Base-by-base conservation (phyloP, 2,113 vertebrate genomes). In the Plotosus lineatus region DNA sequence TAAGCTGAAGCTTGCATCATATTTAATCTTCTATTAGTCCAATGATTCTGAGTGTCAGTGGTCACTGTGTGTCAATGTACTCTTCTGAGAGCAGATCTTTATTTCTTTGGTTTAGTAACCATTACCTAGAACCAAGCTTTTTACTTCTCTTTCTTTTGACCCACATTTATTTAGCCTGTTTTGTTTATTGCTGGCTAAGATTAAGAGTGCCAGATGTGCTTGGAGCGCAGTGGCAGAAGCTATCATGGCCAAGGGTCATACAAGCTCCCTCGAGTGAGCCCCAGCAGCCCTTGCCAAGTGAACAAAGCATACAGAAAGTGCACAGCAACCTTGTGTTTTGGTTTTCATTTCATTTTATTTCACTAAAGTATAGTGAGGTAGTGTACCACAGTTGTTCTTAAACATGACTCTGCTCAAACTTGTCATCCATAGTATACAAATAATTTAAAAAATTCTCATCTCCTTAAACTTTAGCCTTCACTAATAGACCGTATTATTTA, bases 191-290 rank as follows among this genome's bases (percentile, higher is more conserved):
- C 84, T 65, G 38, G 65, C 40, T 33, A 60, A 61, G 71, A 85
- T 87, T 88, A 89, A 77, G 61, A 78, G 71, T 85, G 69, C 85
- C 87, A 87, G 84, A 86, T 88, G 87, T 88, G 81, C 55, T 71
- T 76, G 58, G 50, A 71, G 77, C 79, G 68, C 68, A 28, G 61
- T 75, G 65, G 75, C 75, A 61, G 17, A 38, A 69, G 66, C 50
- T 75, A 63, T 81, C 15, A 81, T 79, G 66, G 55, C 46, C 58
- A 6, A n/a, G 58, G 55, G 9, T 63, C 65, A 33, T 55, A 46
- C 60, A 63, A 42, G 38, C 56, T 55, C 48, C 53, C 26, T 42
- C 36, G 33, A 21, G 50, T 2, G 9, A 38, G 23, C 79, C 46
- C 36, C 65, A 53, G 15, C 33, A 50, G 21, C 61, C 51, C 61